Base-by-base conservation (phyloP, 2,113 vertebrate genomes). In the Todiramphus chloris region DNA sequence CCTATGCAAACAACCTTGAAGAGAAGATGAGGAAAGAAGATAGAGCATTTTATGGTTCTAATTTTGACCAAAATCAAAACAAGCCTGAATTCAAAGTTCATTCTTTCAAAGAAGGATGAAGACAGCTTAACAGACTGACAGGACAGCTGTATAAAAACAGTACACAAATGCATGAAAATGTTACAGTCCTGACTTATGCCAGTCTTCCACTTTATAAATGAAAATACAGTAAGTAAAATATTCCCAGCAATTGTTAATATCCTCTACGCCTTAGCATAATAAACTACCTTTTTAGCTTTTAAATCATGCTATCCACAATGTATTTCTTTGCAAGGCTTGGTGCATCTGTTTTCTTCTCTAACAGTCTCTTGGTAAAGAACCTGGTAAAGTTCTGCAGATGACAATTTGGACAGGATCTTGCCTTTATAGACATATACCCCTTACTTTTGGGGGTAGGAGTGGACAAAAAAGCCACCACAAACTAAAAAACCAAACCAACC, bases 101-200 rank as follows among this genome's bases (percentile, higher is more conserved):
- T 24, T 35, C 30, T 30, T 59, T 69, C 74, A 23, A 39, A 67
- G 55, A 62, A 66, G 48, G 68, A 90, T 21, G 53, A 75, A 64
- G 31, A 35, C 28, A 56, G 64, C 39, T 70, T 46, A 58, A 63
- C 4, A 88, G 46, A 76, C 51, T 64, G 77, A 41, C 83, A 81
- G 62, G 39, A 77, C 66, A 85, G 81, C 69, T 55, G 84, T 73
- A 86, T 30, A 68, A 37, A 74, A 46, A 67, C 14, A 51, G 66
- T 93, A 92, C 64, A 63, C 17, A 74, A 94, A 88, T 55, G 79
- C 93, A 90, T 78, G 78, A 68, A 80, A 58, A 67, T 82, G 83
- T 73, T 75, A 95, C 83, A 90, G n/a, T 84, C 90, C 88, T 90
- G 79, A 89, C 87, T 91, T 95, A 95, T 48, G 77, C 83, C 91